These are phyloP conservation scores for Ataeniobius toweri DNA, from an alignment of 2,797 vertebrate species.

Conservation along the genomic window DNA sequence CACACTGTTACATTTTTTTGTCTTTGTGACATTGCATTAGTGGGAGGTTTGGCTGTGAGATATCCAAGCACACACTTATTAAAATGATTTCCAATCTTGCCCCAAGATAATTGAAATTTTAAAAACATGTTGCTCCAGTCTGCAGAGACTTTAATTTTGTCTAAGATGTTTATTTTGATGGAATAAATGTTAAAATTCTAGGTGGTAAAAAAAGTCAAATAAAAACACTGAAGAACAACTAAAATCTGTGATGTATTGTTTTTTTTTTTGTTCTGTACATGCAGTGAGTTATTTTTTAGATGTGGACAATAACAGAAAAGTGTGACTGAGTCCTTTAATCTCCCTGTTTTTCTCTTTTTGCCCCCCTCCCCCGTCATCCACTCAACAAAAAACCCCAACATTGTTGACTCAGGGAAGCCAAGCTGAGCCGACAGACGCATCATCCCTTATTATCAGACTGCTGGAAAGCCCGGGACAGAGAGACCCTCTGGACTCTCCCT, in stretches of 20 bases:
- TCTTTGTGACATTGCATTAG: slow-evolving; percentile 73
- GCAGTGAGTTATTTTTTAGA: slow-evolving; percentile 28
- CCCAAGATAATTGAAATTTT: slow-evolving; percentile 23
- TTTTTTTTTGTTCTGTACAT: slow-evolving; percentile 21
- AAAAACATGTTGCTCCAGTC: not conserved
- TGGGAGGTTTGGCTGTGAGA: slow-evolving; percentile 72
- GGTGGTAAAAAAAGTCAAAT: not conserved
- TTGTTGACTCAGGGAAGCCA: slow-evolving; percentile 50
- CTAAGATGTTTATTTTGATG: not conserved
- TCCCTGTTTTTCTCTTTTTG: slow-evolving; percentile 71
- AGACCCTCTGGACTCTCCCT: slow-evolving; percentile 32
- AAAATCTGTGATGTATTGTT: slow-evolving; percentile 35
- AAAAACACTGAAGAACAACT: not conserved
- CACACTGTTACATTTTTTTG: slow-evolving; percentile 55
- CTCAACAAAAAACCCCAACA: slow-evolving; percentile 10
- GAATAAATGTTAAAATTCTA: not conserved
- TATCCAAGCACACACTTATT: slow-evolving; percentile 46
- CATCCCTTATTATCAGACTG: slow-evolving; percentile 58
- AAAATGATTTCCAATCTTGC: slow-evolving; percentile 59
- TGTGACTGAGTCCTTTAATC: slow-evolving; percentile 66
- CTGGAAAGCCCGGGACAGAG: slow-evolving; percentile 33
- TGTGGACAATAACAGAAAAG: slow-evolving; percentile 49
- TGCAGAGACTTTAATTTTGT: not conserved
- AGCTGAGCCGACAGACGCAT: slow-evolving; percentile 56
- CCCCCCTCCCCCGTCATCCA: slow-evolving; percentile 46